Evolutionary conservation across 2,113 vertebrate genomes (phyloP).

Genomic region (Colius striatus): DNA sequence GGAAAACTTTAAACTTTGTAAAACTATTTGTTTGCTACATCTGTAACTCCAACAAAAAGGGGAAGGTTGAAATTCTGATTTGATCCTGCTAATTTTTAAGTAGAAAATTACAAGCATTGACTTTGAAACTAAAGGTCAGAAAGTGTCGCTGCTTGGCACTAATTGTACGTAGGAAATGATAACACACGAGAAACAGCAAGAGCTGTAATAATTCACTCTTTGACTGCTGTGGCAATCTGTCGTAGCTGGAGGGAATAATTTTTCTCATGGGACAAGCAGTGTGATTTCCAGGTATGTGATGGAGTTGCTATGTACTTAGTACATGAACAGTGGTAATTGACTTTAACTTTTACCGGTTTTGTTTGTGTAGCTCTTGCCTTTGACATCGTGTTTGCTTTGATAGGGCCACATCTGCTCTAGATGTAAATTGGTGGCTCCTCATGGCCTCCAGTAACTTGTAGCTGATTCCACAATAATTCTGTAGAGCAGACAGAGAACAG

Average conservation of each 20-base stretch:
- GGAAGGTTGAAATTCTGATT: not conserved
- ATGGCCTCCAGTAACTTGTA: not conserved
- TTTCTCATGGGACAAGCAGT: not conserved
- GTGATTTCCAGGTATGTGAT: not conserved
- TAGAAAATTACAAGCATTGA: not conserved
- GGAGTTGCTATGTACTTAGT: not conserved
- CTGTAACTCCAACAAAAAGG: accelerated
- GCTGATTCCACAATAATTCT: not conserved
- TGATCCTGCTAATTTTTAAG: not conserved
- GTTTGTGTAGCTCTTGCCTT: not conserved
- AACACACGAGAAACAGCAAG: not conserved
- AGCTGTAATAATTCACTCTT: not conserved
- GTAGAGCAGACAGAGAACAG: not conserved
- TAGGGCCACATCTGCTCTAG: not conserved
- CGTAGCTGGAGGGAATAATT: not conserved
- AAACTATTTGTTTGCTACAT: not conserved
- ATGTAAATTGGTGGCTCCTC: not conserved
- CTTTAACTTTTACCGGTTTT: not conserved
- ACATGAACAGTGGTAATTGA: not conserved
- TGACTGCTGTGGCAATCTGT: not conserved
- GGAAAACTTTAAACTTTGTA: not conserved
- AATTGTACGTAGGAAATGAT: not conserved
- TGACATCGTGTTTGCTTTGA: not conserved
- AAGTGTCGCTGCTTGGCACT: not conserved
- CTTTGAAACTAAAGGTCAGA: not conserved